phyloP scores from a whole-genome alignment of 2,797 vertebrate species.

The Sebastes dallii region DNA sequence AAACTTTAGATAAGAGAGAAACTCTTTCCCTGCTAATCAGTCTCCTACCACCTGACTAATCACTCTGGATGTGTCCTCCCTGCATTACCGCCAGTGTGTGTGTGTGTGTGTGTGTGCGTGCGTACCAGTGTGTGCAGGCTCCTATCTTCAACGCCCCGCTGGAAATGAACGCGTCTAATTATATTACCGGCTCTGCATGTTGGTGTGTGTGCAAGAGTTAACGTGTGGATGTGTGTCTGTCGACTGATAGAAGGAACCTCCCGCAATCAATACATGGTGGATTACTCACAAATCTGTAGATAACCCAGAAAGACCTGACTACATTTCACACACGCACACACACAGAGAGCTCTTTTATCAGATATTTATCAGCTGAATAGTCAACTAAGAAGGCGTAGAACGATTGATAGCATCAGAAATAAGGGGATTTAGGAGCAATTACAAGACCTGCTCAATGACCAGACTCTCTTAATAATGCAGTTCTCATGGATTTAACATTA shows the following conservation, averaged over 20 bases:
- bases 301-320: constrained; percentile 29
- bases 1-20: constrained; percentile 42
- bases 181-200: neutral
- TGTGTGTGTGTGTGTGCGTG: constrained; percentile 1
- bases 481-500: neutral
- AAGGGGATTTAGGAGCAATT: constrained; percentile 18
- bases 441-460: neutral
- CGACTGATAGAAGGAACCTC: constrained; percentile 20
- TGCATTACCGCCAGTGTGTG: neutral
- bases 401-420: neutral
- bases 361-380: constrained; percentile 1
- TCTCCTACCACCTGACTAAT: constrained; percentile 31
- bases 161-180: constrained; percentile 34
- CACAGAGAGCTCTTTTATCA: neutral
- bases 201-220: neutral
- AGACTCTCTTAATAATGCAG: neutral
- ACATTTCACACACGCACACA: constrained; percentile 3
- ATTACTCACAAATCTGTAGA: constrained; percentile 51
- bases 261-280: constrained; percentile 51
- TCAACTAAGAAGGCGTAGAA: neutral
- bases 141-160: constrained; percentile 6
- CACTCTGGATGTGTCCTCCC: constrained; percentile 7
- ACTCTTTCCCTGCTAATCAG: constrained; percentile 29
- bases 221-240: neutral
- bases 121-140: neutral